Percentiles rank a stretch among this genome's conserved stretches.
These are phyloP conservation scores for Mormyrus hasselquistii DNA, from an alignment of 2,797 vertebrate species.

Conservation along the genomic window DNA sequence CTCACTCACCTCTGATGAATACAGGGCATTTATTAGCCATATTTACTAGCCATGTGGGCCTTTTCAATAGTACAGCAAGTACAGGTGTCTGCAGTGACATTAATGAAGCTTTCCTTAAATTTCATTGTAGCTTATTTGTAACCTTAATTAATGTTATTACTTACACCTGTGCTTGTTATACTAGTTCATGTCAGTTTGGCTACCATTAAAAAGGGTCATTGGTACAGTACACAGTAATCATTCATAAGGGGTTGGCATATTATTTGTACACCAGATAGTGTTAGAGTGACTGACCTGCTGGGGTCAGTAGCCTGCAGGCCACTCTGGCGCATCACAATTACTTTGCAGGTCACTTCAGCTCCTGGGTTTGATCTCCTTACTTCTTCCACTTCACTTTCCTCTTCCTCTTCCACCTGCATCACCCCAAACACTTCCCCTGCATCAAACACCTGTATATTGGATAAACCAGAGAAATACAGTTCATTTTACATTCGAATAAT, in stretches of 20 bases:
- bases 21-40: no score
- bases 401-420: constrained; percentile 68
- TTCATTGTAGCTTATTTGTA: no score
- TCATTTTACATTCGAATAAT: neutral
- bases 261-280: neutral
- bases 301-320: constrained; percentile 71
- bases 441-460: constrained; percentile 72
- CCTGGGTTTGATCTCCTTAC: constrained; percentile 53
- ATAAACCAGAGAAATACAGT: neutral
- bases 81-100: no score
- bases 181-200: no score
- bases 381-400: constrained; percentile 42
- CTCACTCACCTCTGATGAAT: no score
- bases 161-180: no score
- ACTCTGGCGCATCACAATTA: constrained; percentile 74
- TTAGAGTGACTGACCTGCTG: constrained; percentile 61
- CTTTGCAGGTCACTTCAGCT: constrained; percentile 64
- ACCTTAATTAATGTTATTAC: no score
- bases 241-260: neutral
- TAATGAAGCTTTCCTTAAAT: no score
- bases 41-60: no score
- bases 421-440: constrained; percentile 89
- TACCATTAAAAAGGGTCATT: no score
- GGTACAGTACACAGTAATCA: neutral
- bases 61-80: no score